Conservation (phyloP, 2,888 invertebrate species). For the Oligia latruncula region DNA sequence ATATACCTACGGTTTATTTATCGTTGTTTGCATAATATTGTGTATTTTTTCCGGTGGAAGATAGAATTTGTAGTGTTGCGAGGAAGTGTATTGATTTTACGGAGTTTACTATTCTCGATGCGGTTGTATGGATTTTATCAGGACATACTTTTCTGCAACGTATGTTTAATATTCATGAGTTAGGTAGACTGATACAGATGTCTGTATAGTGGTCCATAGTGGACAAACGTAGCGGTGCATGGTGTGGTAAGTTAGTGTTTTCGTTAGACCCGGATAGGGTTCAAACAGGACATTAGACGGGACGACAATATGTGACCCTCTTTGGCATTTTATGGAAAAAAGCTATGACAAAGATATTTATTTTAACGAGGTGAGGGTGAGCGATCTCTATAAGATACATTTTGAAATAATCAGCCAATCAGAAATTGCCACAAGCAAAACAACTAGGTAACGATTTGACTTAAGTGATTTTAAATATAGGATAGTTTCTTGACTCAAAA, state of each 20-base stretch:
- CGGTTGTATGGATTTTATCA: constrained; percentile 1
- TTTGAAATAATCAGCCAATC: not conserved
- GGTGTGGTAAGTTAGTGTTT: not conserved
- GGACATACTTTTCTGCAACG: not conserved
- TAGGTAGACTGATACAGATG: not conserved
- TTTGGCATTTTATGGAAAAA: not conserved
- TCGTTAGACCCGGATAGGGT: too few species aligned
- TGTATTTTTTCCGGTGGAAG: not conserved
- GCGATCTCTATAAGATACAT: not conserved
- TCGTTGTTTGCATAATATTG: constrained; percentile 6
- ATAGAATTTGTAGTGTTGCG: not conserved
- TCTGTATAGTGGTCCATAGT: not conserved
- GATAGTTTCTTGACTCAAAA: not conserved
- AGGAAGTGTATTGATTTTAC: constrained; percentile 13
- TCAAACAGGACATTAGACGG: not conserved
- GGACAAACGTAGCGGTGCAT: not conserved
- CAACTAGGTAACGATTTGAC: not conserved
- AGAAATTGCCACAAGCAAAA: not conserved
- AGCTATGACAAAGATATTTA: not conserved
- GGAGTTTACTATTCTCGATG: constrained; percentile 14
- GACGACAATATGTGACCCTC: not conserved
- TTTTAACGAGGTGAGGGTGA: not conserved
- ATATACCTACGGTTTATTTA: constrained; percentile 7
- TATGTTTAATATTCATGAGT: not conserved
- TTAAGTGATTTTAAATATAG: not conserved